Conservation (phyloP, 1,140 invertebrate genomes). For the Asobara japonica region DNA sequence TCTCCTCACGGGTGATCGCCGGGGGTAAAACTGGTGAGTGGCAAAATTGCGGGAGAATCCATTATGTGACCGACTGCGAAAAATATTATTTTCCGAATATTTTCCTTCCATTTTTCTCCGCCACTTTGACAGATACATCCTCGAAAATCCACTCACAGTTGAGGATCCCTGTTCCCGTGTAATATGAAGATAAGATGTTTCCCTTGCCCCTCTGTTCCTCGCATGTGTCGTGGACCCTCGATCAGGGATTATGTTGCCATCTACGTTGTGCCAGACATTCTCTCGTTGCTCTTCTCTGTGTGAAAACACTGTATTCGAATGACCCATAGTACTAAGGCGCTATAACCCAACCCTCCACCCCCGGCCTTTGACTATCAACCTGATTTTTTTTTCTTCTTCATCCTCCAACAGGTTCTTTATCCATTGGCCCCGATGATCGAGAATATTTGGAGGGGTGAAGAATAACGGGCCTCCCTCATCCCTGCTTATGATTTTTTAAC, state of each 20-base stretch:
- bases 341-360: slow-evolving; percentile 26
- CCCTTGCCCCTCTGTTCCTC: slow-evolving; percentile 46
- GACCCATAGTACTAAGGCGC: slow-evolving; percentile 39
- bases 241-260: slow-evolving; percentile 61
- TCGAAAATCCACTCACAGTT: slow-evolving; percentile 31
- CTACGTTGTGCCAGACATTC: slow-evolving; percentile 45
- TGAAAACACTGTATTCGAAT: slow-evolving; percentile 58
- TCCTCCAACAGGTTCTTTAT: background rate
- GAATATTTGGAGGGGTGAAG: background rate
- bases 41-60: too few species aligned
- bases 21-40: too few species aligned
- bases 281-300: slow-evolving; percentile 23
- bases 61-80: too few species aligned
- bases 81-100: background rate
- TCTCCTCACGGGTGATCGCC: too few species aligned
- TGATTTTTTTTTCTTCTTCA: slow-evolving; percentile 24
- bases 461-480: slow-evolving; percentile 33
- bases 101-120: background rate
- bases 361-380: slow-evolving; percentile 1
- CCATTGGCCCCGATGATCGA: slow-evolving; percentile 11
- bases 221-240: slow-evolving; percentile 54
- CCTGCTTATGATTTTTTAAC: slow-evolving; percentile 54
- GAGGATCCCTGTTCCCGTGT: slow-evolving; percentile 52
- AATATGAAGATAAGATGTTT: slow-evolving; percentile 64
- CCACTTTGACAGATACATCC: background rate